Percentiles rank a stretch among this genome's conserved stretches.
Conservation (phyloP, 2,888 invertebrate species). For the Thera britannica region DNA sequence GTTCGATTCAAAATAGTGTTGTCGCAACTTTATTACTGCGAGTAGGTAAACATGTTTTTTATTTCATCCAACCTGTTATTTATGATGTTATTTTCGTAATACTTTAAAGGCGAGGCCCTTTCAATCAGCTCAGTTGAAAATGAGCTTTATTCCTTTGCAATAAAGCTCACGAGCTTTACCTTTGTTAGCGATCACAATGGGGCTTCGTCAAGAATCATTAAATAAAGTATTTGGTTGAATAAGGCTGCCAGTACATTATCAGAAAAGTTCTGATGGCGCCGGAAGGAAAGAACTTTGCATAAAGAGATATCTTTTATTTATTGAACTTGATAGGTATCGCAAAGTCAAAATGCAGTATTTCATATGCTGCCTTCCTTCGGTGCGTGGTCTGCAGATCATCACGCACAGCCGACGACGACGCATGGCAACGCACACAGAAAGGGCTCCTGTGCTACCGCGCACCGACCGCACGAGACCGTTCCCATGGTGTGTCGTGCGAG, state of each 20-base stretch:
- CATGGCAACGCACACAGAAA: too few relatives aligned
- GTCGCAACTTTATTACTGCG: conserved; percentile 28
- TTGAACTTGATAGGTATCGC: neutral
- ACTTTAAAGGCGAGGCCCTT: conserved; percentile 35
- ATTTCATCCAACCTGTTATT: conserved; percentile 32
- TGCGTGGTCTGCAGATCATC: too few relatives aligned
- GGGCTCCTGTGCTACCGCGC: too few relatives aligned
- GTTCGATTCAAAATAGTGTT: conserved; percentile 10
- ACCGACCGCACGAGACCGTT: too few relatives aligned
- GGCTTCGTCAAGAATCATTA: neutral
- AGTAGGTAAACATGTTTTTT: conserved; percentile 35
- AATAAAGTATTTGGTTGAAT: conserved; percentile 2
- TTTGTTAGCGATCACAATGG: neutral
- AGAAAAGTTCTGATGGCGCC: neutral
- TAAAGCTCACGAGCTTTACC: conserved; percentile 1
- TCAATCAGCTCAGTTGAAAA: neutral
- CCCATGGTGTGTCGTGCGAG: too few relatives aligned
- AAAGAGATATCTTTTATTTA: neutral
- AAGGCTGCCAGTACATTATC: neutral
- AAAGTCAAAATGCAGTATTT: too few relatives aligned
- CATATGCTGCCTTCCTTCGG: too few relatives aligned
- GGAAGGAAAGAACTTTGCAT: neutral
- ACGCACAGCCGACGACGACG: too few relatives aligned
- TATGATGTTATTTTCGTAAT: conserved; percentile 42
- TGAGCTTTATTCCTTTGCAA: neutral